Percentiles rank a stretch among this genome's conserved stretches.
phyloP scores from a whole-genome alignment of 2,113 vertebrate genomes.

The Pygoscelis antarcticus region DNA sequence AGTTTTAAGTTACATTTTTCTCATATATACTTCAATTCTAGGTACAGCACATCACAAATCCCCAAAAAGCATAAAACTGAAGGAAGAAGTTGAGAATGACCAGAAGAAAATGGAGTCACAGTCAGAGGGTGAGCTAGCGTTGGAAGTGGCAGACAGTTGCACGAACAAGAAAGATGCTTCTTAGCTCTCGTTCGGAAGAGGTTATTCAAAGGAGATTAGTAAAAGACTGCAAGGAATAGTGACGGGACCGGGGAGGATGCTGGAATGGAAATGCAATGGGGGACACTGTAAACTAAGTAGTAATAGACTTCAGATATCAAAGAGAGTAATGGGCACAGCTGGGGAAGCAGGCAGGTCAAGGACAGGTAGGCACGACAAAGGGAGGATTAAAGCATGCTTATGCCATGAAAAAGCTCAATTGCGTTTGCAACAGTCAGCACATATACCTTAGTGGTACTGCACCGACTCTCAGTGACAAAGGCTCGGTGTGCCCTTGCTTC shows the following conservation, averaged over 20 bases:
- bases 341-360: not conserved
- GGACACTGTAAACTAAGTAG: not conserved
- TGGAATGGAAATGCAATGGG: not conserved
- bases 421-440: not conserved
- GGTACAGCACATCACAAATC: not conserved
- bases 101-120: not conserved
- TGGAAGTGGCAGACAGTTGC: not conserved
- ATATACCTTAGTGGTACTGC: not conserved
- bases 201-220: not conserved
- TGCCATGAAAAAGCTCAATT: not conserved
- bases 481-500: not conserved
- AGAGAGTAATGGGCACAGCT: fast-evolving
- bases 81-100: not conserved
- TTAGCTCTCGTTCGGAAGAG: not conserved
- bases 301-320: not conserved
- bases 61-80: not conserved
- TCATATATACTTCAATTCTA: not conserved
- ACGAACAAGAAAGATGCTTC: not conserved
- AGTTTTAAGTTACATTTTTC: not conserved
- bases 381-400: not conserved
- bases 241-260: fast-evolving
- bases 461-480: not conserved
- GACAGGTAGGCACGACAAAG: not conserved
- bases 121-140: not conserved
- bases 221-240: not conserved